Conservation (phyloP, 1,140 invertebrate species). For the Drosophila tropicalis region DNA sequence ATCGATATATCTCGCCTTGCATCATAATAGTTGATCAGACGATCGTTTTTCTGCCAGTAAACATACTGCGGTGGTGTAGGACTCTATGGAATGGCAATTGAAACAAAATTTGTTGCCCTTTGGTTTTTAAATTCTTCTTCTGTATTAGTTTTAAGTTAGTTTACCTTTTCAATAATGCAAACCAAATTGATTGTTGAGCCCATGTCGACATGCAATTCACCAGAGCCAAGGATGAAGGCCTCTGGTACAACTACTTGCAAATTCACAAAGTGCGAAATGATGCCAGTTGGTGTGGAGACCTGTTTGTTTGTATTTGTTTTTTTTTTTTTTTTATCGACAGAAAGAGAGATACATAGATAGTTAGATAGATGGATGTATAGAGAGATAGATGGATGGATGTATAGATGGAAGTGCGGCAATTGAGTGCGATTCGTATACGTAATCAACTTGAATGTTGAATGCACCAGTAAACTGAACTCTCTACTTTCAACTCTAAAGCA, state of each 20-base stretch:
- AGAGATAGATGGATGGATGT: conserved; percentile 52
- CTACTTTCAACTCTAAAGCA: conserved; percentile 11
- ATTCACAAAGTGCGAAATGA: conserved; percentile 94
- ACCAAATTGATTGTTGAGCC: conserved; percentile 95
- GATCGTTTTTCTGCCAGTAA: conserved; percentile 96
- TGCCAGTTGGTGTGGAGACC: conserved; percentile 93
- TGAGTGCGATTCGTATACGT: conserved; percentile 55
- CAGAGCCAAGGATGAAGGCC: conserved; percentile 93
- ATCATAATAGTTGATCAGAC: conserved; percentile 96
- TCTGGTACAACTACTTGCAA: conserved; percentile 94
- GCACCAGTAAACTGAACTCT: conserved; percentile 58
- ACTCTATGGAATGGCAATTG: conserved; percentile 86
- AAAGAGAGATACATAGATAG: background rate
- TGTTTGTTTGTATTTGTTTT: conserved; percentile 77
- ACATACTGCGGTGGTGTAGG: conserved; percentile 94
- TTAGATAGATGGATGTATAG: background rate
- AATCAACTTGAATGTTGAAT: conserved; percentile 73
- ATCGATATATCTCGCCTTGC: conserved; percentile 92
- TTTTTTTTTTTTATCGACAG: conserved; percentile 14
- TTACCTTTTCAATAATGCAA: conserved; percentile 96
- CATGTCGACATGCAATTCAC: conserved; percentile 94
- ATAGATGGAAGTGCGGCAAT: conserved; percentile 53
- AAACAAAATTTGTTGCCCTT: background rate
- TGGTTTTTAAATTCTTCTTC: background rate
- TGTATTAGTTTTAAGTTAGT: conserved; percentile 31